phyloP scores from a whole-genome alignment of 2,888 invertebrate genomes.

The Dolichomitus sp. region DNA sequence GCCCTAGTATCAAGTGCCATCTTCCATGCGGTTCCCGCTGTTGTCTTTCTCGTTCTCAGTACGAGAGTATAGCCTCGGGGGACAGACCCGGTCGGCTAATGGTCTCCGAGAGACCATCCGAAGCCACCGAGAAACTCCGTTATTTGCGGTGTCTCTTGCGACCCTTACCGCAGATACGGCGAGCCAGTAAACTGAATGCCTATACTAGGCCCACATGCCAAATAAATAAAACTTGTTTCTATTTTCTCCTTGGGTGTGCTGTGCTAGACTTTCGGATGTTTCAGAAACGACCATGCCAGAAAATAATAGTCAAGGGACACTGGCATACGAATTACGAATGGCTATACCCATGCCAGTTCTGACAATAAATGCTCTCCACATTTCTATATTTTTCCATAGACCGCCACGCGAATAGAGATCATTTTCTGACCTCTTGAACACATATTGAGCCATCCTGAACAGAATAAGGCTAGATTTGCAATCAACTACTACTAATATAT shows the following conservation, averaged over 20 bases:
- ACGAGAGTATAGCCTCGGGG: constrained; percentile 62
- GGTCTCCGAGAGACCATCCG: constrained; percentile 72
- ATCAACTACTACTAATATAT: neutral
- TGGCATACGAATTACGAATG: neutral
- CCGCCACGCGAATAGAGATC: too few relatives aligned
- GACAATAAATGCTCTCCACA: neutral
- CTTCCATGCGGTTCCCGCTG: constrained; percentile 52
- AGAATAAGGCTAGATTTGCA: neutral
- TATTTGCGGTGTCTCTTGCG: constrained; percentile 68
- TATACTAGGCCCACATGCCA: constrained; percentile 71
- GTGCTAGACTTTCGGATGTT: neutral
- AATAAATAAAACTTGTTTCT: constrained; percentile 70
- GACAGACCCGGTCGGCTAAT: constrained; percentile 69
- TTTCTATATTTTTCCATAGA: neutral
- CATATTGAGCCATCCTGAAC: neutral
- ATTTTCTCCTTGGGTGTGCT: constrained; percentile 13
- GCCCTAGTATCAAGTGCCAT: constrained; percentile 60
- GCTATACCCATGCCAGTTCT: neutral
- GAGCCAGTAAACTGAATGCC: constrained; percentile 51
- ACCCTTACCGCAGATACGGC: constrained; percentile 55
- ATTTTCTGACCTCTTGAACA: neutral
- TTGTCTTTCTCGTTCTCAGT: constrained; percentile 59
- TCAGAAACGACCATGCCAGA: neutral
- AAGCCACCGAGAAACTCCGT: constrained; percentile 68
- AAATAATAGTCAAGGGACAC: constrained; percentile 3